Conservation (phyloP, 2,113 vertebrate species). For the Psettodes erumei region DNA sequence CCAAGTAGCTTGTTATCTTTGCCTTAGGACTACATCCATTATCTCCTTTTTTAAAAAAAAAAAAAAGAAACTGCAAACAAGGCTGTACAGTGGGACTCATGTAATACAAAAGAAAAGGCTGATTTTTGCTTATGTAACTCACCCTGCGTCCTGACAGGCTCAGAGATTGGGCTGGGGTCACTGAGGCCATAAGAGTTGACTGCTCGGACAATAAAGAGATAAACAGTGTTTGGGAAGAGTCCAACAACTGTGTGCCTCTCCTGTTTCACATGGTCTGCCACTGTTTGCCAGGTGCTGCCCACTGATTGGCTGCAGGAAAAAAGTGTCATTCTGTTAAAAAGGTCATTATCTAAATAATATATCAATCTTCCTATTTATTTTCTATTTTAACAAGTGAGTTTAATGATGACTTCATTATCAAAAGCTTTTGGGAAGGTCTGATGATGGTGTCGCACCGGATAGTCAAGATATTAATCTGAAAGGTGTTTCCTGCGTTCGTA, state of each 20-base stretch:
- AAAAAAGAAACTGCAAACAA: slow-evolving; percentile 32
- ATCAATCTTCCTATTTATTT: background rate
- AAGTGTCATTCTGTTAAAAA: background rate
- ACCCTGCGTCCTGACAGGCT: slow-evolving; percentile 92
- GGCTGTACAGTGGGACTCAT: background rate
- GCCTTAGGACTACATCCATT: slow-evolving; percentile 8
- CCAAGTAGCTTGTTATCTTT: slow-evolving; percentile 41
- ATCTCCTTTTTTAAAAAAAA: slow-evolving; percentile 22
- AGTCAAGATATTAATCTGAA: slow-evolving; percentile 20
- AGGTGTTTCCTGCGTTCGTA: slow-evolving; percentile 2
- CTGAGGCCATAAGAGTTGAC: slow-evolving; percentile 91
- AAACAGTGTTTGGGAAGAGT: slow-evolving; percentile 89
- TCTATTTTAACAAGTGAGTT: background rate
- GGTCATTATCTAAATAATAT: background rate
- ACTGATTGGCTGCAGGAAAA: slow-evolving; percentile 83
- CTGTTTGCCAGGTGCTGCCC: slow-evolving; percentile 92
- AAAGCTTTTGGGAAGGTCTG: background rate
- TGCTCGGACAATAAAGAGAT: slow-evolving; percentile 93
- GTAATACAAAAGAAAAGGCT: background rate
- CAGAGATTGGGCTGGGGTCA: slow-evolving; percentile 92
- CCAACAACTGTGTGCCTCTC: slow-evolving; percentile 89
- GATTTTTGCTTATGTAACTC: slow-evolving; percentile 35
- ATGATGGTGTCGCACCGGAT: background rate
- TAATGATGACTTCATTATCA: background rate
- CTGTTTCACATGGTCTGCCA: slow-evolving; percentile 87